phyloP scores from a whole-genome alignment of 2,797 vertebrate species.

The Cryptoblepharus egeriae region DNA sequence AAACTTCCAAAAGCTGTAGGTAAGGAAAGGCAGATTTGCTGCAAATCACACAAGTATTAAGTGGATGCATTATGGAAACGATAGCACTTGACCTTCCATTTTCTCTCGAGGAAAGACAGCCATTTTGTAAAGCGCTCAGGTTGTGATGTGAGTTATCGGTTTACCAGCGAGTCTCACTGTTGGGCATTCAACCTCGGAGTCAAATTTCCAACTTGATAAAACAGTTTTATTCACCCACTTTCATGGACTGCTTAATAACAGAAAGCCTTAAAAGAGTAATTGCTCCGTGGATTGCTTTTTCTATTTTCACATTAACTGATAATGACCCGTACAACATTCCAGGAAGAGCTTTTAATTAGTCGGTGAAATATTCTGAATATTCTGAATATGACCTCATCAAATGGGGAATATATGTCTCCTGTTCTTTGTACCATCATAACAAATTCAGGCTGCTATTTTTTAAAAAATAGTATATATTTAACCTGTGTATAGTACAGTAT shows the following conservation, averaged over 20 bases:
- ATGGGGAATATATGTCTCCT: neutral
- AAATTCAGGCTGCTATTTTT: neutral
- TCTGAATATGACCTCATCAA: neutral
- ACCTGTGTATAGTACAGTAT: too few relatives aligned
- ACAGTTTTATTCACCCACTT: neutral
- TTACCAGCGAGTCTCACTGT: neutral
- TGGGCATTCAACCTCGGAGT: neutral
- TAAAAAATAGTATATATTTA: too few relatives aligned
- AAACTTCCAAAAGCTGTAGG: conserved; percentile 4
- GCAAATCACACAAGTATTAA: conserved; percentile 4
- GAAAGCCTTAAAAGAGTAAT: neutral
- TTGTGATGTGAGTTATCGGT: neutral
- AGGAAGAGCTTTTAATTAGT: conserved; percentile 9
- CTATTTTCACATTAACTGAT: conserved; percentile 10
- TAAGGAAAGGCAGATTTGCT: conserved; percentile 29
- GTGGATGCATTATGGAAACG: neutral
- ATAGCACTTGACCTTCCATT: conserved; percentile 27
- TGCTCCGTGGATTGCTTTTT: neutral
- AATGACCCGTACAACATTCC: conserved; percentile 22
- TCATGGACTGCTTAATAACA: neutral
- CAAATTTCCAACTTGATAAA: conserved; percentile 27
- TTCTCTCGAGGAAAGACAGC: conserved; percentile 5
- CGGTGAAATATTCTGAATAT: neutral
- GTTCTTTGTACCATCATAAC: neutral
- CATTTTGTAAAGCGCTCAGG: neutral